Evolutionary conservation across 2,888 invertebrate species (phyloP).

Genomic region (Archaeoteleia sp.): DNA sequence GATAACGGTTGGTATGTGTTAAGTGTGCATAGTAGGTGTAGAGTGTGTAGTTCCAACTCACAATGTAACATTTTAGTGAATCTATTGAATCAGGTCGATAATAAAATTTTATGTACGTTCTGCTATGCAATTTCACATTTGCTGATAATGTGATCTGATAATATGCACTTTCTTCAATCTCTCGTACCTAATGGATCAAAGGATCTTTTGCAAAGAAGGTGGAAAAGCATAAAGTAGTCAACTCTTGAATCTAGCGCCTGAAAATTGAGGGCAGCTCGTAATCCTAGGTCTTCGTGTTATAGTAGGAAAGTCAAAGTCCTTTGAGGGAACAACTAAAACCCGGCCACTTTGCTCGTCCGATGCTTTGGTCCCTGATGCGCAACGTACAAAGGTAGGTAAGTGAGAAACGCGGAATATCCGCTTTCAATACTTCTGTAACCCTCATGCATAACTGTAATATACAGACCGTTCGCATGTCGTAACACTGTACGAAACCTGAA

Average conservation of each 20-base stretch:
- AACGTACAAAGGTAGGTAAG: conserved; percentile 23
- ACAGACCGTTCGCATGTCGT: conserved; percentile 2
- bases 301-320: conserved; percentile 32
- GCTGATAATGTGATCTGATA: conserved; percentile 40
- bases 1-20: too few species aligned
- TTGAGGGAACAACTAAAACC: conserved; percentile 32
- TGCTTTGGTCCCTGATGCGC: conserved; percentile 37
- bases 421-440: conserved; percentile 16
- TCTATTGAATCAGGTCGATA: conserved; percentile 25
- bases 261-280: conserved; percentile 45
- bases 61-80: too few species aligned
- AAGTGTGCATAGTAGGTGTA: too few species aligned
- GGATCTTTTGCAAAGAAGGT: conserved; percentile 38
- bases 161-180: conserved; percentile 45
- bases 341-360: conserved; percentile 40
- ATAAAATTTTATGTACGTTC: conserved; percentile 5
- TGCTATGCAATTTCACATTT: conserved; percentile 29
- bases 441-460: conserved; percentile 17
- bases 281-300: conserved; percentile 24
- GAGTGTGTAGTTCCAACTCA: too few species aligned
- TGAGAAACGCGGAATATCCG: conserved; percentile 26
- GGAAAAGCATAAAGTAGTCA: conserved; percentile 44
- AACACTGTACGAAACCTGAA: conserved; percentile 2
- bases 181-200: conserved; percentile 47
- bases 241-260: conserved; percentile 32